Conservation (phyloP, 1,140 invertebrate genomes). For the Drosophila nasuta region DNA sequence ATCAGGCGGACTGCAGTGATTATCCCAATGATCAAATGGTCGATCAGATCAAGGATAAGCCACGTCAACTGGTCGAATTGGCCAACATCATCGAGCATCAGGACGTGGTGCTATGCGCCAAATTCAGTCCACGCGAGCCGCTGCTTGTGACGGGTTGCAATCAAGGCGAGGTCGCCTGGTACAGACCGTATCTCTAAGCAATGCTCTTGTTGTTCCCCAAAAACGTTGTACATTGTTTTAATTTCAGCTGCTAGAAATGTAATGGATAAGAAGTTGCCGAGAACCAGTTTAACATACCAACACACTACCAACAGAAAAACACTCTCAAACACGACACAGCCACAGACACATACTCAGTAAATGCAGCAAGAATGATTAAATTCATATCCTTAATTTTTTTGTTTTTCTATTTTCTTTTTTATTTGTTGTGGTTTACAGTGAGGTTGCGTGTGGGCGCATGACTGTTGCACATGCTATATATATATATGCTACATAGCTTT, state of each 20-base stretch:
- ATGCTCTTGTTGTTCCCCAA: background rate
- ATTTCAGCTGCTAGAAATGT: constrained; percentile 29
- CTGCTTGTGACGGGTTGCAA: constrained; percentile 95
- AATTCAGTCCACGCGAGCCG: constrained; percentile 94
- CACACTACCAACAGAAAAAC: background rate
- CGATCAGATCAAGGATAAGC: constrained; percentile 75
- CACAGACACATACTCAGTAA: constrained; percentile 1
- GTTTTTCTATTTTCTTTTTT: constrained; percentile 26
- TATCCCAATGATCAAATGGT: constrained; percentile 88
- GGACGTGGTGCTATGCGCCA: constrained; percentile 95
- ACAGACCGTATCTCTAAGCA: constrained; percentile 89
- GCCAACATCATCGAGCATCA: constrained; percentile 90
- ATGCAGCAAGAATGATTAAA: constrained; percentile 56
- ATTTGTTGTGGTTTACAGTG: constrained; percentile 28
- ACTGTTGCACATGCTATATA: constrained; percentile 35
- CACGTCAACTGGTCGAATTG: constrained; percentile 87
- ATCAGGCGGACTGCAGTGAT: constrained; percentile 92
- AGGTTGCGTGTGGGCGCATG: constrained; percentile 28
- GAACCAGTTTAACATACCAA: constrained; percentile 6
- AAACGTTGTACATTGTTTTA: constrained; percentile 37
- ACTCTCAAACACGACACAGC: background rate
- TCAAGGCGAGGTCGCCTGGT: constrained; percentile 94
- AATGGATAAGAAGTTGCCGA: background rate
- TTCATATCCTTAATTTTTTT: constrained; percentile 53
- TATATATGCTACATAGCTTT: constrained; percentile 30